Conservation (phyloP, 1,140 invertebrate species). For the Ridgeia piscesae region DNA sequence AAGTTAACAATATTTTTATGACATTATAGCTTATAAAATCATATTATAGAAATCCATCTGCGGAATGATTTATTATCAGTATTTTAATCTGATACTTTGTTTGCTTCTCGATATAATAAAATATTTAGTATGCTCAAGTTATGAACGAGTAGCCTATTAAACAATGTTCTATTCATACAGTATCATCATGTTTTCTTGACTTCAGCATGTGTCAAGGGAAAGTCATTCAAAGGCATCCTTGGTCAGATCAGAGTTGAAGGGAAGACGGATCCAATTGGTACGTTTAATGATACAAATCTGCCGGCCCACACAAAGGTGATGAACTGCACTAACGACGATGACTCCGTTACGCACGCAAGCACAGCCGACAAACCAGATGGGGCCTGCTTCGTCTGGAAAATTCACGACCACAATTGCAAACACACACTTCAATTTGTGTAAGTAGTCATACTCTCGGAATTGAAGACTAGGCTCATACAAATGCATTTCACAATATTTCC, state of each 20-base stretch:
- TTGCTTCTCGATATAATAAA: too few species aligned
- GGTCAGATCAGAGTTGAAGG: background rate
- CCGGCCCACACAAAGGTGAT: background rate
- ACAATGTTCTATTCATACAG: background rate
- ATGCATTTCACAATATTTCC: too few species aligned
- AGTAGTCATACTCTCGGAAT: background rate
- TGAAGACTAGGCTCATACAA: too few species aligned
- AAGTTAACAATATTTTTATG: too few species aligned
- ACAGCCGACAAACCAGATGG: background rate
- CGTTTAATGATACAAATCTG: background rate
- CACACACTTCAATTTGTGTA: background rate
- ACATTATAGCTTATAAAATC: too few species aligned
- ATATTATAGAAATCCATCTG: too few species aligned
- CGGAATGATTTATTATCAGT: too few species aligned
- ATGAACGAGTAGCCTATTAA: too few species aligned
- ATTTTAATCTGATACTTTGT: too few species aligned
- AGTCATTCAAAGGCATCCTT: background rate
- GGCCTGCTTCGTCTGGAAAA: background rate
- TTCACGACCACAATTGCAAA: background rate
- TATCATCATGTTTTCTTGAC: background rate
- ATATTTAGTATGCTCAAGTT: too few species aligned
- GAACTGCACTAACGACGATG: background rate
- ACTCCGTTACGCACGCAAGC: background rate
- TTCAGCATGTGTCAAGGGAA: background rate
- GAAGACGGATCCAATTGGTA: background rate